phyloP scores from a whole-genome alignment of 2,113 vertebrate species.

The Maccullochella peelii region DNA sequence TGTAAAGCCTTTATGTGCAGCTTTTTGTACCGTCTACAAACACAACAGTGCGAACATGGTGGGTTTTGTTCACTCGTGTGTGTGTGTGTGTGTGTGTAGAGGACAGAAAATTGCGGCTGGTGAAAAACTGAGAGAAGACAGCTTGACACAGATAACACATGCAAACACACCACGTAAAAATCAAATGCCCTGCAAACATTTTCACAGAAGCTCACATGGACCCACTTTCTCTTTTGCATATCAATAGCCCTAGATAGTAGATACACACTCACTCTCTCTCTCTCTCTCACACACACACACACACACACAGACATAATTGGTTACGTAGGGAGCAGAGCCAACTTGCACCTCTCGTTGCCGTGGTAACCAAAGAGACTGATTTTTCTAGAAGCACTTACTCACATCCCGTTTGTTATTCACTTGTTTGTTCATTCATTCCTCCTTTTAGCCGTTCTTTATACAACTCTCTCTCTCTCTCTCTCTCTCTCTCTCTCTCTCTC shows the following conservation, averaged over 20 bases:
- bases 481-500: constrained; percentile 22
- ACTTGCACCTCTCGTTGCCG: constrained; percentile 78
- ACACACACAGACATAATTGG: constrained; percentile 72
- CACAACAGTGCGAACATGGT: constrained; percentile 19
- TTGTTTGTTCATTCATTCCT: constrained; percentile 79
- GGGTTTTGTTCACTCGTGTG: constrained; percentile 28
- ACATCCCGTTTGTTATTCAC: constrained; percentile 79
- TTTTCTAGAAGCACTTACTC: constrained; percentile 80
- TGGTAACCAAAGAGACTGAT: constrained; percentile 76
- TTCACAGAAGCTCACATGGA: constrained; percentile 54
- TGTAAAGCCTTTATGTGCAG: constrained; percentile 14
- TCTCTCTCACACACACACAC: constrained; percentile 35
- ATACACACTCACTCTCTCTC: constrained; percentile 27
- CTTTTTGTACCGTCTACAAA: constrained; percentile 42
- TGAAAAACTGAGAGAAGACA: constrained; percentile 43
- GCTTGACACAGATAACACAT: constrained; percentile 50
- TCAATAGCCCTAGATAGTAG: constrained; percentile 71
- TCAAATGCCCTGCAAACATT: constrained; percentile 59
- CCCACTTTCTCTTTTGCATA: constrained; percentile 68
- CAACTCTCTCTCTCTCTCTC: constrained; percentile 18
- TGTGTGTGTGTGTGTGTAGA: constrained; percentile 8
- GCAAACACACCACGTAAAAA: constrained; percentile 49
- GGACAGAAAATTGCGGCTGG: background rate
- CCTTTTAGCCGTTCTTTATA: constrained; percentile 68
- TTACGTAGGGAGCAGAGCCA: constrained; percentile 75